A percentile compares a stretch with the other conserved stretches of the same genome.
Conservation (phyloP, 2,797 vertebrate species). For the Furcifer pardalis region DNA sequence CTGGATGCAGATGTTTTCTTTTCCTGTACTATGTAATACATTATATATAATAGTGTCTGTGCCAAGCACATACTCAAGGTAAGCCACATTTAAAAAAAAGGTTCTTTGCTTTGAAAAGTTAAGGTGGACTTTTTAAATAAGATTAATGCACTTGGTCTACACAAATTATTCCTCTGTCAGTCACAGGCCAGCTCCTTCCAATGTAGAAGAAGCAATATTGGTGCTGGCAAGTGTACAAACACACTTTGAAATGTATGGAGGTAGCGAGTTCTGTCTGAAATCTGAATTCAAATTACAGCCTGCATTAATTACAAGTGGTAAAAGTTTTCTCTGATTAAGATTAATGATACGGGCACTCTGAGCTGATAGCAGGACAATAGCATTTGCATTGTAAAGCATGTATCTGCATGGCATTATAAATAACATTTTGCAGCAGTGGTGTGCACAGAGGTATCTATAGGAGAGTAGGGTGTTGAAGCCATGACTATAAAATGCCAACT, state of each 20-base stretch:
- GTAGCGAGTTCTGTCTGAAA: conserved; percentile 48
- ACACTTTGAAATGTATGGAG: conserved; percentile 50
- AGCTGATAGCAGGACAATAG: conserved; percentile 45
- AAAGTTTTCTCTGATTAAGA: conserved; percentile 64
- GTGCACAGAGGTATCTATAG: not conserved
- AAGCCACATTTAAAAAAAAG: conserved; percentile 9
- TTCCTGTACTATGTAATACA: not conserved
- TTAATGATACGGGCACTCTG: conserved; percentile 55
- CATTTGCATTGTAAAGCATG: conserved; percentile 36
- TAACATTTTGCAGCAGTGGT: conserved; percentile 30
- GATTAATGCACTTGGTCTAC: conserved; percentile 62
- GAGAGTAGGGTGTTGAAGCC: not conserved
- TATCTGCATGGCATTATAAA: conserved; percentile 31
- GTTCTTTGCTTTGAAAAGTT: conserved; percentile 63
- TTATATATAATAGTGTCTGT: conserved; percentile 20
- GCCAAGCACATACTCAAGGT: conserved; percentile 29
- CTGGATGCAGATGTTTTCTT: conserved; percentile 8
- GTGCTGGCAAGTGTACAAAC: conserved; percentile 55
- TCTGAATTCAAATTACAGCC: conserved; percentile 60
- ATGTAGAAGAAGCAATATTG: conserved; percentile 53
- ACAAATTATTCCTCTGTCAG: conserved; percentile 56
- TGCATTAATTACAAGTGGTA: conserved; percentile 57
- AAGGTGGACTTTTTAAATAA: conserved; percentile 64
- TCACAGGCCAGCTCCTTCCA: conserved; percentile 40
- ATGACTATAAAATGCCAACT: not conserved